phyloP scores from a whole-genome alignment of 2,113 vertebrate species.

The Dinomys branickii region DNA sequence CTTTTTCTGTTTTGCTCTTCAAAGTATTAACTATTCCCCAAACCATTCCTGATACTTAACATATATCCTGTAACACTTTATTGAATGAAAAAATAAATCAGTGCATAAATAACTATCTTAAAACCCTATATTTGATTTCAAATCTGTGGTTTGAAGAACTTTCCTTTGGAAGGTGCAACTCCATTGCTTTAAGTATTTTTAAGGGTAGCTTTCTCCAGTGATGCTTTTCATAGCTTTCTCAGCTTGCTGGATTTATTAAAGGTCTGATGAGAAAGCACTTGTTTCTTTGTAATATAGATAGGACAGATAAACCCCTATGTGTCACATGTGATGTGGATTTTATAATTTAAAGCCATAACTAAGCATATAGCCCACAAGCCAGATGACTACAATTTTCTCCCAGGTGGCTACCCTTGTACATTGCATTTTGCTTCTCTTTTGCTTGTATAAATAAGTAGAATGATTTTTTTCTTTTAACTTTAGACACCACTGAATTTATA shows the following conservation, averaged over 20 bases:
- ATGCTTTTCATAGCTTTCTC: conserved; percentile 28
- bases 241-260: conserved; percentile 18
- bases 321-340: neutral
- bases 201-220: neutral
- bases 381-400: neutral
- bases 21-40: neutral
- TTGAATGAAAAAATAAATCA: neutral
- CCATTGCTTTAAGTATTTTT: neutral
- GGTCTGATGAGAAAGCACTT: neutral
- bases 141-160: neutral
- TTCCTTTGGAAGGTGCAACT: neutral
- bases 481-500: neutral
- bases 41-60: neutral
- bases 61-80: neutral
- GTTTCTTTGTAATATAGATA: neutral
- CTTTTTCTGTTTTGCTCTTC: neutral
- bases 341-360: neutral
- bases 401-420: neutral
- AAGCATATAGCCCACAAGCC: neutral
- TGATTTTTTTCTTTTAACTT: neutral
- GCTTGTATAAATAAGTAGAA: neutral
- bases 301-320: neutral
- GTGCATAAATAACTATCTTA: neutral
- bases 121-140: neutral
- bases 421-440: neutral